phyloP scores from a whole-genome alignment of 1,140 invertebrate species.

The Drosophila lacteicornis region DNA sequence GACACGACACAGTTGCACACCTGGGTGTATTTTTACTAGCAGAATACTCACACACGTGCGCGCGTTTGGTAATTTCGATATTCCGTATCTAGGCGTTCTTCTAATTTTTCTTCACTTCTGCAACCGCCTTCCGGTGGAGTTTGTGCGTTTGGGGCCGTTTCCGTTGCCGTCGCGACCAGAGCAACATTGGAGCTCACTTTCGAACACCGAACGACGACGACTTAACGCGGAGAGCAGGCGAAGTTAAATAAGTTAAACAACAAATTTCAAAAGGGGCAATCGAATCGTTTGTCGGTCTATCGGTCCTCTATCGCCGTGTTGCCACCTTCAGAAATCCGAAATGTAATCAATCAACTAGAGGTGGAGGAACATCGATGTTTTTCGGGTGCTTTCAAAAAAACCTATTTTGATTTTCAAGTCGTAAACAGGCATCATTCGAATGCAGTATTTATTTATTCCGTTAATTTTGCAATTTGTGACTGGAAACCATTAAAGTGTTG shows the following conservation, averaged over 20 bases:
- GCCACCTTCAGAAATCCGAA: too few relatives aligned
- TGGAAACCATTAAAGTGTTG: too few relatives aligned
- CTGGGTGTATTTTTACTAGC: conserved; percentile 10
- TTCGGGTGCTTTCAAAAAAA: too few relatives aligned
- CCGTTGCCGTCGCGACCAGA: conserved; percentile 22
- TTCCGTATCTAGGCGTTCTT: conserved; percentile 55
- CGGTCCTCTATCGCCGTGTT: too few relatives aligned
- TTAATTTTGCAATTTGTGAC: too few relatives aligned
- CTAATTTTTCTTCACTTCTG: conserved; percentile 42
- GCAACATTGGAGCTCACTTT: conserved; percentile 22
- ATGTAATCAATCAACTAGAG: too few relatives aligned
- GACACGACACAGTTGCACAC: conserved; percentile 16
- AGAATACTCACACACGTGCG: conserved; percentile 44
- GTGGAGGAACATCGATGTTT: too few relatives aligned
- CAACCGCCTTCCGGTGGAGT: conserved; percentile 18
- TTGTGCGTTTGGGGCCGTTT: conserved; percentile 18
- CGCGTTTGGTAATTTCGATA: conserved; percentile 52
- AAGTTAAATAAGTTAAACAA: conserved; percentile 20
- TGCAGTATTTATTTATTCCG: too few relatives aligned
- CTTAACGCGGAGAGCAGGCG: conserved; percentile 33
- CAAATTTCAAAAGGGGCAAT: conserved; percentile 3
- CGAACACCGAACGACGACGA: conserved; percentile 51
- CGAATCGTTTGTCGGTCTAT: too few relatives aligned
- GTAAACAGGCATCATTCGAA: too few relatives aligned
- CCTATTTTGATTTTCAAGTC: too few relatives aligned